A percentile compares a stretch with the other conserved stretches of the same genome.
Evolutionary conservation across 2,888 invertebrate genomes (phyloP).

Genomic region (Ryuthela nishihirai): DNA sequence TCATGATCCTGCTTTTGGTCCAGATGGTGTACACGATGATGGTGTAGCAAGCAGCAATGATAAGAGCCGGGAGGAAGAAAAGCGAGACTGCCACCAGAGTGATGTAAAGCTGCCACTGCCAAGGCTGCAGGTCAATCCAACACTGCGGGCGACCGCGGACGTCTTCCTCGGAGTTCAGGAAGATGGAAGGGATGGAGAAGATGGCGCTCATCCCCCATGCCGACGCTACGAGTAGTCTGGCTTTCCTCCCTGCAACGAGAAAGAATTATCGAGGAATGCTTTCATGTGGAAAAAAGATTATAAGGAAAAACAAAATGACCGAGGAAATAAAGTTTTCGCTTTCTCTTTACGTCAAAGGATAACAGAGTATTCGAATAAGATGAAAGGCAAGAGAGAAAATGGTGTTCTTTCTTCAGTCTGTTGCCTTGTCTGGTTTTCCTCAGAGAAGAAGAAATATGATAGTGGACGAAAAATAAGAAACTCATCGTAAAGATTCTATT

Average conservation of each 20-base stretch:
- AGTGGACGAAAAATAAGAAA: too few relatives aligned
- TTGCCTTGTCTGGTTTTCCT: too few relatives aligned
- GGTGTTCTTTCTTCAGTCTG: too few relatives aligned
- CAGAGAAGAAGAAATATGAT: too few relatives aligned
- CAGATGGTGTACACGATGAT: slow-evolving; percentile 89
- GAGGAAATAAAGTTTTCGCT: too few relatives aligned
- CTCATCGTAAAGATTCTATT: too few relatives aligned
- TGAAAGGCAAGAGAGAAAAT: too few relatives aligned
- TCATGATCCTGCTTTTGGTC: slow-evolving; percentile 70
- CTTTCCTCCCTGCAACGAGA: slow-evolving; percentile 68
- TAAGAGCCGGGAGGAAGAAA: slow-evolving; percentile 78
- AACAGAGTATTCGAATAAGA: too few relatives aligned
- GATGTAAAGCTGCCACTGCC: slow-evolving; percentile 86
- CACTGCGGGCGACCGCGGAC: slow-evolving; percentile 75
- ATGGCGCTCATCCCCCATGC: slow-evolving; percentile 79
- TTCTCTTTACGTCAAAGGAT: too few relatives aligned
- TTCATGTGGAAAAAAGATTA: too few relatives aligned
- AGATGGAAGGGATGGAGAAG: slow-evolving; percentile 71
- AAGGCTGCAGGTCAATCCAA: slow-evolving; percentile 76
- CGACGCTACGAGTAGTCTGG: slow-evolving; percentile 68
- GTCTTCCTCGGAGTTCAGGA: slow-evolving; percentile 72
- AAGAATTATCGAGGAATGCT: too few relatives aligned
- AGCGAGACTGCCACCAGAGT: slow-evolving; percentile 73
- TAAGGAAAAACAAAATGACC: too few relatives aligned
- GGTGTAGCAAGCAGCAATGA: slow-evolving; percentile 84